These are phyloP conservation scores for Acromyrmex charruanus DNA, from an alignment of 1,140 invertebrate species.

Conservation along the genomic window DNA sequence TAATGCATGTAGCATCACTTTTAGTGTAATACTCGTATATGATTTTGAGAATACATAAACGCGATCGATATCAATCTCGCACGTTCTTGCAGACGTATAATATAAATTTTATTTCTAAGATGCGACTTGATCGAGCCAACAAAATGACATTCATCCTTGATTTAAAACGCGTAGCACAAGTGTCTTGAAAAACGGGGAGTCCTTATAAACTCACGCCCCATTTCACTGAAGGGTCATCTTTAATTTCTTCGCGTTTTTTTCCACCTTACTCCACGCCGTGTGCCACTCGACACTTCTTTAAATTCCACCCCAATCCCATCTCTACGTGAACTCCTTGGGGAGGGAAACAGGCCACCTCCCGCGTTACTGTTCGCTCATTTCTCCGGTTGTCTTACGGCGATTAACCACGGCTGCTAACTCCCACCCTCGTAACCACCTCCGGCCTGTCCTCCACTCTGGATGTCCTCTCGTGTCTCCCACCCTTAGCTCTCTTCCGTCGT, in stretches of 20 bases:
- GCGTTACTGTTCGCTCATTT: conserved; percentile 86
- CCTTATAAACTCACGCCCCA: conserved; percentile 86
- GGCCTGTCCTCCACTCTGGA: conserved; percentile 61
- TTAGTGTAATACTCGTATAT: too few relatives aligned
- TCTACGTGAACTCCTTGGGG: conserved; percentile 67
- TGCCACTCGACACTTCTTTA: conserved; percentile 86
- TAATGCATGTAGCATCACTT: too few relatives aligned
- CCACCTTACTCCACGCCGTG: conserved; percentile 47
- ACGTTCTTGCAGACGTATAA: conserved; percentile 27
- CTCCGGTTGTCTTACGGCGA: conserved; percentile 87
- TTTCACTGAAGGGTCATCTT: conserved; percentile 87
- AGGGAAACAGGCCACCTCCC: conserved; percentile 75
- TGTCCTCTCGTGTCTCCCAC: conserved; percentile 67
- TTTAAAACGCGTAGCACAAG: conserved; percentile 63
- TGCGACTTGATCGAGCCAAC: conserved; percentile 58
- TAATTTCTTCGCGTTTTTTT: conserved; percentile 87
- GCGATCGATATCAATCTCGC: background rate
- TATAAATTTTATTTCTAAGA: conserved; percentile 7
- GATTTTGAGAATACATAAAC: background rate
- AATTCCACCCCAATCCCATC: conserved; percentile 80
- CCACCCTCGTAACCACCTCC: conserved; percentile 73
- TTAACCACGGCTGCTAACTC: conserved; percentile 84
- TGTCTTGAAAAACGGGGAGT: conserved; percentile 72
- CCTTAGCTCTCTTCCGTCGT: conserved; percentile 68
- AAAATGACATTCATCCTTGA: conserved; percentile 32